These are phyloP conservation scores for Pempheris klunzingeri DNA, from an alignment of 2,797 vertebrate species.

Conservation along the genomic window DNA sequence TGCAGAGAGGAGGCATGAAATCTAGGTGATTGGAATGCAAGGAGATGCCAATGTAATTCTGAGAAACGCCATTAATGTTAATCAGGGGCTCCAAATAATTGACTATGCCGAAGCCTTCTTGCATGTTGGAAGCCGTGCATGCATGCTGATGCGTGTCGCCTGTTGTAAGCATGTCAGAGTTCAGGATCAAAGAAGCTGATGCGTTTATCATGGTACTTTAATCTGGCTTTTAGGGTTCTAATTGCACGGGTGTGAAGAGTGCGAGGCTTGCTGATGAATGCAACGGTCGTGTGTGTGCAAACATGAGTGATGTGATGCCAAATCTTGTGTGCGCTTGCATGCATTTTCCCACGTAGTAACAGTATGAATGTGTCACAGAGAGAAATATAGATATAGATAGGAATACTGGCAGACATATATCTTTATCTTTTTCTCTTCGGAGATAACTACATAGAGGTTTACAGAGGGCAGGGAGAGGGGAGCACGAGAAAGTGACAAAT, in stretches of 20 bases:
- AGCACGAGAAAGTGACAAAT: constrained; percentile 45
- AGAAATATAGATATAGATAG: constrained; percentile 30
- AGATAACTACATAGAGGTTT: constrained; percentile 33
- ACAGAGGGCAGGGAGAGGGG: constrained; percentile 28
- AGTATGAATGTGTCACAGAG: constrained; percentile 12
- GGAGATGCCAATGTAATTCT: constrained; percentile 69
- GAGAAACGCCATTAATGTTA: constrained; percentile 76
- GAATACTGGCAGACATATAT: constrained; percentile 29
- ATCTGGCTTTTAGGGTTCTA: constrained; percentile 32
- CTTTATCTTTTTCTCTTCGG: constrained; percentile 36
- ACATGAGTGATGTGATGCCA: constrained; percentile 51
- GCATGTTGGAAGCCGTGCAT: constrained; percentile 33
- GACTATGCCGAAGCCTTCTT: constrained; percentile 43
- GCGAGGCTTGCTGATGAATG: constrained; percentile 27
- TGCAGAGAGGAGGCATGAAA: constrained; percentile 75
- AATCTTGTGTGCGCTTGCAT: background rate
- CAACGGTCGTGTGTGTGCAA: background rate
- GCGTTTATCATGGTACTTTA: constrained; percentile 24
- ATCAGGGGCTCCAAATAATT: constrained; percentile 69
- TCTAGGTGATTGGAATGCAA: constrained; percentile 77
- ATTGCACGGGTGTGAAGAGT: constrained; percentile 11
- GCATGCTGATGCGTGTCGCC: constrained; percentile 32
- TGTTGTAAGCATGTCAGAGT: constrained; percentile 33
- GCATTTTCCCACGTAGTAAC: constrained; percentile 12
- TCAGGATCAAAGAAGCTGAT: constrained; percentile 32